These are phyloP conservation scores for Aurelia sp. DNA, from an alignment of 30 jellyfish, hydroid and myxozoan species.

Conservation along the genomic window DNA sequence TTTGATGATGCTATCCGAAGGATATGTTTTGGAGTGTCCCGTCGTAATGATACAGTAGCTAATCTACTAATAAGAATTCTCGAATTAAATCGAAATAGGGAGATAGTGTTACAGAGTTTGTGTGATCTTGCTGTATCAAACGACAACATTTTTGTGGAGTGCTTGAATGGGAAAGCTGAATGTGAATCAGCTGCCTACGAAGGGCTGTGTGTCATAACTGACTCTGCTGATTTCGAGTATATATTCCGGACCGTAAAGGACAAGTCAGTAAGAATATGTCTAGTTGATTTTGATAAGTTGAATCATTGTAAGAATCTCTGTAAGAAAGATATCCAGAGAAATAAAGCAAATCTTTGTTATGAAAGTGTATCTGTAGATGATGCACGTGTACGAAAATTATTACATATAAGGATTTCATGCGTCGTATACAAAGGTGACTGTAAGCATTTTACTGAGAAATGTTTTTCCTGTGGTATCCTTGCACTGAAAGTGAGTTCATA, in stretches of 20 bases:
- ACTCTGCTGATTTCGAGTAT: background rate
- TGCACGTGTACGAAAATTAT: background rate
- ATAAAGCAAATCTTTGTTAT: no score
- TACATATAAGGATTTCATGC: slow-evolving; percentile 19
- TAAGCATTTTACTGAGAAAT: background rate
- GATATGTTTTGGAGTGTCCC: slow-evolving; percentile 33
- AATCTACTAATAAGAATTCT: background rate
- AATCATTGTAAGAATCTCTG: background rate
- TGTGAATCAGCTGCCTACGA: slow-evolving; percentile 34
- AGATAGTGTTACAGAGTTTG: background rate
- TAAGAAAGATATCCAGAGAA: background rate
- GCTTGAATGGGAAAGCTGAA: slow-evolving; percentile 16
- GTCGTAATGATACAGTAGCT: slow-evolving; percentile 23
- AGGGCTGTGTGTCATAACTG: slow-evolving; percentile 24
- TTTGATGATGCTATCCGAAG: background rate
- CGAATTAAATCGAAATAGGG: background rate
- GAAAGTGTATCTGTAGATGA: background rate
- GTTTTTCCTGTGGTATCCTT: slow-evolving; percentile 8
- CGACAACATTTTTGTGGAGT: slow-evolving; percentile 11
- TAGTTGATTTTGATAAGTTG: slow-evolving; percentile 48
- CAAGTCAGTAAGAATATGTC: slow-evolving; percentile 27
- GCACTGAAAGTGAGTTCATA: slow-evolving; percentile 16
- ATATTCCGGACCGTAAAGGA: background rate
- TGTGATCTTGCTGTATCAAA: background rate
- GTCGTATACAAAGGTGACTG: slow-evolving; percentile 47